Base-by-base conservation (phyloP, 2,888 invertebrate genomes). In the Brachynemurus nebulosus region DNA sequence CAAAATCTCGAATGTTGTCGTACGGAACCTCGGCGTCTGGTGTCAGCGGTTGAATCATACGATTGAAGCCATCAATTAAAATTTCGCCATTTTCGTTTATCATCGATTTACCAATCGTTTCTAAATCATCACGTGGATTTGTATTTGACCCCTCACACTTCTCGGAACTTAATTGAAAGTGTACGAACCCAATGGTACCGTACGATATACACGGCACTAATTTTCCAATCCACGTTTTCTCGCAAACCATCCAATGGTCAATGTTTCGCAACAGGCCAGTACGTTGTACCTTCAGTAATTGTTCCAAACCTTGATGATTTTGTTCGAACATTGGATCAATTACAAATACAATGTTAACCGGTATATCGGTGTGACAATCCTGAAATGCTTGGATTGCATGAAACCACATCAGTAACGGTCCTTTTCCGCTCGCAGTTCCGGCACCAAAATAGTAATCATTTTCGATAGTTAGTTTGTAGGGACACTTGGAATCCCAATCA, bases 21-120 rank as follows among this genome's bases (percentile, higher is more conserved):
- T 67, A 67, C 36, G 64, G 50, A 16, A 57, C 56, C 48, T 69
- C 69, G 51, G 67, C 68, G 40, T 67, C 67, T 1, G 69, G 68
- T 4, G 66, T 65, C 2, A 68, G 61, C 51, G 61, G 61, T 21
- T 58, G 54, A 3, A 68, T 64, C 40, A 58, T 55, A 18, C 67
- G 61, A 41, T 60, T 54, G 49, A 67, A 64, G n/a, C 58, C 51
- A 2, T 63, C 63, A 37, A 67, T 58, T 12, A 60, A 47, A 30
- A 68, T 56, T n/a, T 55, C 52, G 19, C 59, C 62, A 11, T 56
- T 50, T 2, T 55, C 51, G 47, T 62, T 57, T 1, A 53, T 54
- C 4, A 67, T 49, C n/a, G 48, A 51, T 14, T 58, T 53, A 23
- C 62, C 53, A 18, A 68, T 54, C 17, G 55, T 59, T 5, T 57